phyloP scores from a whole-genome alignment of 2,113 vertebrate genomes.

The Ictalurus punctatus region DNA sequence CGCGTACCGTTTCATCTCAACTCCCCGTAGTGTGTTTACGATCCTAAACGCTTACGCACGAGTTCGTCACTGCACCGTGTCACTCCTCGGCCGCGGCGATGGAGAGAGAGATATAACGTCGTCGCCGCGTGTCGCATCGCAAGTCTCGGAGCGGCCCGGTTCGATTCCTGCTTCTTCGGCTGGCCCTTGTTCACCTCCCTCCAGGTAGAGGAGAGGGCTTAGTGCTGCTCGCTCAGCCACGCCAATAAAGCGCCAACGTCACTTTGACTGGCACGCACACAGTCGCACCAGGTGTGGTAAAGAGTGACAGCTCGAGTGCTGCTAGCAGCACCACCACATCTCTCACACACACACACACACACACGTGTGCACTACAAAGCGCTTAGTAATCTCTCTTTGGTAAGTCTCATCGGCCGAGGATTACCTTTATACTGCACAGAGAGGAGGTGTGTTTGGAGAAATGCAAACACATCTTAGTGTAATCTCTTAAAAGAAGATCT shows the following conservation, averaged over 20 bases:
- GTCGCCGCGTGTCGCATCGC: neutral
- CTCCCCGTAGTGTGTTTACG: neutral
- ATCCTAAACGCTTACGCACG: neutral
- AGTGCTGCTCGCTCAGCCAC: conserved; percentile 16
- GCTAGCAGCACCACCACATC: conserved; percentile 16
- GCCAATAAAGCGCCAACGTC: conserved; percentile 19
- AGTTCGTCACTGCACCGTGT: neutral
- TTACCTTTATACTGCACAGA: conserved; percentile 68
- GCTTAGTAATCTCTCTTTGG: conserved; percentile 77
- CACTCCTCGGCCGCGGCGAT: neutral
- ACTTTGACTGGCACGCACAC: conserved; percentile 32
- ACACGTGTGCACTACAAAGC: conserved; percentile 70
- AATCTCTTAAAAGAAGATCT: conserved; percentile 71
- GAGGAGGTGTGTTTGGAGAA: conserved; percentile 63
- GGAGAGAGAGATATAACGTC: neutral
- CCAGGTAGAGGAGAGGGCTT: neutral
- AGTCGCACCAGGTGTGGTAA: conserved; percentile 18
- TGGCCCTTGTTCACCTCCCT: conserved; percentile 38
- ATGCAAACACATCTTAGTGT: conserved; percentile 76
- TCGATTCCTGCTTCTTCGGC: conserved; percentile 33
- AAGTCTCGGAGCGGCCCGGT: neutral
- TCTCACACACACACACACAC: neutral
- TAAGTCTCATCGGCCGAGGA: conserved; percentile 79
- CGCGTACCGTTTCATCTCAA: neutral
- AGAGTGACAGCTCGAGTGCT: conserved; percentile 35